phyloP scores from a whole-genome alignment of 2,797 vertebrate genomes.

The Leucoraja ocellata region DNA sequence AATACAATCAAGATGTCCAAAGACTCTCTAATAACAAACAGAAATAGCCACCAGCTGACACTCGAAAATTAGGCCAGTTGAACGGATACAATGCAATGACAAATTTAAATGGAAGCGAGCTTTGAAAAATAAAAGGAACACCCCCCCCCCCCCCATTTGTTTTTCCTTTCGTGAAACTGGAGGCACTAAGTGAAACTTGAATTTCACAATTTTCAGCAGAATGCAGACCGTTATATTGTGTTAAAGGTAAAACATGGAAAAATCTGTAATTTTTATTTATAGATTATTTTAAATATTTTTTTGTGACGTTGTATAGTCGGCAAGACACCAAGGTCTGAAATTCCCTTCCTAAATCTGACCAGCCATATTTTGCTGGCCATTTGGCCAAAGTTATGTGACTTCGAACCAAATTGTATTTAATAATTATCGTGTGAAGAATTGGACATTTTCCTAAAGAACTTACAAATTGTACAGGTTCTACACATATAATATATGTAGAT shows the following conservation, averaged over 20 bases:
- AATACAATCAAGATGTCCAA: neutral
- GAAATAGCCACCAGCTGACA: neutral
- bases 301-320: neutral
- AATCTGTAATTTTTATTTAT: too few species aligned
- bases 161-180: neutral
- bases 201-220: neutral
- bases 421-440: too few species aligned
- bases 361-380: too few species aligned
- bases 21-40: neutral
- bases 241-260: too few species aligned
- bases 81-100: neutral
- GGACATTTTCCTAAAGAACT: neutral
- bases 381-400: too few species aligned
- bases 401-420: too few species aligned
- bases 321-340: neutral
- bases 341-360: too few species aligned
- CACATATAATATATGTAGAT: too few species aligned
- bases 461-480: neutral
- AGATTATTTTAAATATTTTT: too few species aligned
- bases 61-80: neutral
- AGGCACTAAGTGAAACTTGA: neutral
- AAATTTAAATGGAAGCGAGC: neutral
- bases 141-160: neutral
- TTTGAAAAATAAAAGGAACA: neutral
- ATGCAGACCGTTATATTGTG: neutral